Evolutionary conservation across 2,888 invertebrate species (phyloP).

Genomic region (Tethea ocularis): DNA sequence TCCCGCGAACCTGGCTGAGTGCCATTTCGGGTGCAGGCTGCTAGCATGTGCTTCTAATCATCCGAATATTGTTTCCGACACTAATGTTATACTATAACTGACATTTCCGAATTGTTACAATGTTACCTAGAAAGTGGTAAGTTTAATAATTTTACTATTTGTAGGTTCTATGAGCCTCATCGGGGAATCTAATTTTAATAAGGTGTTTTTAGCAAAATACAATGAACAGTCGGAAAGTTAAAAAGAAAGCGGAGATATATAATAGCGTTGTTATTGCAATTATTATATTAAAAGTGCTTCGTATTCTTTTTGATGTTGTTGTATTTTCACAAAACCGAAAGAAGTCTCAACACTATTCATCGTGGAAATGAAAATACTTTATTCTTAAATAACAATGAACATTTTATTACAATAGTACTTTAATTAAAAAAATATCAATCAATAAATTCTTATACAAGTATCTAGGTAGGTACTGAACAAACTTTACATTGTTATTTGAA

Average conservation of each 20-base stretch:
- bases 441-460: not conserved
- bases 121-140: not conserved
- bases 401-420: not conserved
- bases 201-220: not conserved
- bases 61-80: slow-evolving; percentile 39
- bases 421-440: not conserved
- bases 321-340: not conserved
- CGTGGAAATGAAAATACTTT: slow-evolving; percentile 11
- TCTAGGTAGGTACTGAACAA: not conserved
- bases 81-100: slow-evolving; percentile 18
- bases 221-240: not conserved
- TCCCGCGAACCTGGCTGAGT: slow-evolving; percentile 31
- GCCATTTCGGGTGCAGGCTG: slow-evolving; percentile 15
- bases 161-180: too few species aligned
- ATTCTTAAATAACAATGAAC: not conserved
- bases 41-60: slow-evolving; percentile 39
- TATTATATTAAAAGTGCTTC: slow-evolving; percentile 3
- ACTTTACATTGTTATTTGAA: too few species aligned
- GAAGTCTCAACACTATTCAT: slow-evolving; percentile 1
- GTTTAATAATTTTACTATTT: not conserved
- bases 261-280: not conserved
- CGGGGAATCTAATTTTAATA: not conserved
- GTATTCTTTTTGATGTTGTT: not conserved
- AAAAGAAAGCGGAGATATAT: not conserved
- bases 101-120: not conserved